Base-by-base conservation (phyloP, 2,888 invertebrate genomes). In the Chironomus tentans region DNA sequence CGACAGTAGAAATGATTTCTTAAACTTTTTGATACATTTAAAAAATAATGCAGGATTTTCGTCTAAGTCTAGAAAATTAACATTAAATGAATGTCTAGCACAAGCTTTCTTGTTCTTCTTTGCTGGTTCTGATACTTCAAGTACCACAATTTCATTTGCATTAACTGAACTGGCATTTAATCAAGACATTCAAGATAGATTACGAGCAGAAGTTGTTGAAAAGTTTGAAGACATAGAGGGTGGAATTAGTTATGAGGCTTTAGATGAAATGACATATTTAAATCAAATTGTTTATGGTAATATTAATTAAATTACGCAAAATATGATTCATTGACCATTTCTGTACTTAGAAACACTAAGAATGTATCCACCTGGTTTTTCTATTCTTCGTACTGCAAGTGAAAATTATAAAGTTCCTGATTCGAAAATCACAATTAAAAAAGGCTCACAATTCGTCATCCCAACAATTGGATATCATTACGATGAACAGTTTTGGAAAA, bases 111-210 rank as follows among this genome's bases (percentile, higher is more conserved):
- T 88, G 12, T 88, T 76, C 21, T 86, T 88, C 82, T 81, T 87
- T 13, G 88, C 87, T 18, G 88, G 88, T 0, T 88, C 87, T 78
- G 88, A 88, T 80, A 88, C 88, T 0, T 87, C 88, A 0, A 87
- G 88, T 0, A 85, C 87, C 0, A 85, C 87, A 0, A 84, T 88
- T 0, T 85, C 86, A 78, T 87, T 86, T 61, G 65, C 50, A 12
- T 68, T 77, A 13, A 18, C 56, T 15, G 76, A 76, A 47, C n/a
- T 77, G 3, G 13, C 38, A 38, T 12, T 47, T 22, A 21, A 68
- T 47, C 68, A 13, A 2, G 76, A 76, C 10, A 22, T 76, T 28
- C 77, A 77, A 48, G 18, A 75, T 2, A 77, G 48, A 76, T 12
- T 71, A 24, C 22, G 77, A 13, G 24, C 65, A 18, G 76, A 76